Percentiles rank a stretch among this genome's conserved stretches.
phyloP scores from a whole-genome alignment of 2,797 vertebrate genomes.

The Gouania willdenowi region DNA sequence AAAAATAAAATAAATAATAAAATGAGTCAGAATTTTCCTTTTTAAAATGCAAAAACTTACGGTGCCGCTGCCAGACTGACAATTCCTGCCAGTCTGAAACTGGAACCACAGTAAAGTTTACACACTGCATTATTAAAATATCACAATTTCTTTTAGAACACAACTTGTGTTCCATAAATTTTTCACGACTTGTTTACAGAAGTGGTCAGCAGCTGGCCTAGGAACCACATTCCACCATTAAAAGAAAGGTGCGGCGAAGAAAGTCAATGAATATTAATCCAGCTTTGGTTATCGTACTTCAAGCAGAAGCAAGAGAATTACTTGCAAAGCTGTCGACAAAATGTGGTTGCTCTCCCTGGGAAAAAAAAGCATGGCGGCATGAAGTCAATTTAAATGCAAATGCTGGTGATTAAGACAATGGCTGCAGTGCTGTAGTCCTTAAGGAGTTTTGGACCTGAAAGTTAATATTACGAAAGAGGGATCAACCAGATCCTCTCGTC shows the following conservation, averaged over 20 bases:
- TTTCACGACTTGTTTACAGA: no score
- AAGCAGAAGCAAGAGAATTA: slow-evolving; percentile 51
- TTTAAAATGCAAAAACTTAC: no score
- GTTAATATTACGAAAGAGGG: slow-evolving; percentile 33
- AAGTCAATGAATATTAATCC: slow-evolving; percentile 42
- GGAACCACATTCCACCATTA: slow-evolving; percentile 3
- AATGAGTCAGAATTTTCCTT: no score
- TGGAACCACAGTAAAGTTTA: no score
- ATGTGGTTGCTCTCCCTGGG: slow-evolving; percentile 31
- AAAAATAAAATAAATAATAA: no score
- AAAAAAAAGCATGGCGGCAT: slow-evolving; percentile 44
- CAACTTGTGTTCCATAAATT: no score
- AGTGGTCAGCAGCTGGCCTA: slow-evolving; percentile 11
- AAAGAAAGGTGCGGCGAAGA: slow-evolving; percentile 27
- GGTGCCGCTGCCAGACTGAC: no score
- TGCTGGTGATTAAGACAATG: slow-evolving; percentile 50
- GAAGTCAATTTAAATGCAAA: slow-evolving; percentile 72
- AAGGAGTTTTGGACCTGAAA: slow-evolving; percentile 28
- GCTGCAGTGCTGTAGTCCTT: slow-evolving; percentile 1
- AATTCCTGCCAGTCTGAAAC: no score
- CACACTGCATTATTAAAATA: no score
- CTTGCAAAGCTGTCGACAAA: slow-evolving; percentile 31
- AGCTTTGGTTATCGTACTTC: slow-evolving; percentile 44
- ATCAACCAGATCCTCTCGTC: slow-evolving; percentile 9
- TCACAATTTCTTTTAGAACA: no score